Evolutionary conservation across 2,113 vertebrate genomes (phyloP), one percentile per base, ranked within the genome.

Genomic region (Prinia subflava): DNA sequence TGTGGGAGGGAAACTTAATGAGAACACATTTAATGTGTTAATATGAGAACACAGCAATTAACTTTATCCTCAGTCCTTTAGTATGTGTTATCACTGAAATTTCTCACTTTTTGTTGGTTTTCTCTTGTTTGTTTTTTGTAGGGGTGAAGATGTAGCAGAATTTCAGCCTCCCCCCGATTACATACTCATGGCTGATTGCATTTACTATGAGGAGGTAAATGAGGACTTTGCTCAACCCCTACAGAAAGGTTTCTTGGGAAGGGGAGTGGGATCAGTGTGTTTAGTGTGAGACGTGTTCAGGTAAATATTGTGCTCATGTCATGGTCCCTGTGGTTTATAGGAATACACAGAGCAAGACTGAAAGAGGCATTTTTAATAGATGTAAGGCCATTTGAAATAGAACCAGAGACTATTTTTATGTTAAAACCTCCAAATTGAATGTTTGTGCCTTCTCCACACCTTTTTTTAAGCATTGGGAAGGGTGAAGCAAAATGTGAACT

Each of bases 121-220:
- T 13, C 22, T 5, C 28, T 83, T 62, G 20, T 49, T 62, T 47
- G 10, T 49, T 62, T 62, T 96, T 95, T 97, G 42, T 75, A 99
- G 99, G 99, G 99, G 99, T 53, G 98, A 98, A 96, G 98, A 99
- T 92, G 97, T 98, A 55, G 95, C 98, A 22, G 98, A 98, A 25
- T 98, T 98, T 80, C 88, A 97, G 68, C 98, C 98, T 92, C 94
- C 96, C 6, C 99, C 99, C 1, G 98, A 99, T 97, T 99, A 98
- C 74, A 98, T 99, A 69, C 97, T 99, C 33, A 98, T 99, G 99
- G 99, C 99, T 19, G 99, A 99, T 86, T 99, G 99, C 95, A 99
- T 99, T 96, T 99, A 99, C 97, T 99, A 99, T 35, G 99, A 99
- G 90, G 98, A 99, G 99, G 99, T 99, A 97, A 96, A 87, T 8